These are phyloP conservation scores for Pachyrhynchus sulphureomaculatus DNA, from an alignment of 1,140 invertebrate species.

Conservation along the genomic window DNA sequence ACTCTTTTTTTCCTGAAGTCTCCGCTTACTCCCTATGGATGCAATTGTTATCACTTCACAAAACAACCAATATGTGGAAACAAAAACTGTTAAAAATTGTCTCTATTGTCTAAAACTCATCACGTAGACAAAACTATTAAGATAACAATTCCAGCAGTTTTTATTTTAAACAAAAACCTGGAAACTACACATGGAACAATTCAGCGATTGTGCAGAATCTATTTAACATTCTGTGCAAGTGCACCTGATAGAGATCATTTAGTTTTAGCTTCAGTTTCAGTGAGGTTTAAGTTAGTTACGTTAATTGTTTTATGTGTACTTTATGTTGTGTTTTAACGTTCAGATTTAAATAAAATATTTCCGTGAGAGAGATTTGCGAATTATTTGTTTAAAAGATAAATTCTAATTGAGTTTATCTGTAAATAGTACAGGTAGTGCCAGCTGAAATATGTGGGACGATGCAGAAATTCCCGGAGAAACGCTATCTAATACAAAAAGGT, in stretches of 20 bases:
- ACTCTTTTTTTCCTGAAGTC: no score
- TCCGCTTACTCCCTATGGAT: no score
- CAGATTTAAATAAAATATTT: no score
- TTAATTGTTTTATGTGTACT: conserved; percentile 7
- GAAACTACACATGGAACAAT: conserved; percentile 7
- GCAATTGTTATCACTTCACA: no score
- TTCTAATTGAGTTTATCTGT: no score
- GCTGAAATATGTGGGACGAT: no score
- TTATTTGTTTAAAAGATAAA: no score
- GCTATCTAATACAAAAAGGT: no score
- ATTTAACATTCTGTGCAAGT: conserved; percentile 7
- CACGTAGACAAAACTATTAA: neutral
- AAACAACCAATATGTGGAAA: neutral
- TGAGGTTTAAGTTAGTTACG: neutral
- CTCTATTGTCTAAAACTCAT: neutral
- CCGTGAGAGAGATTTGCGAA: no score
- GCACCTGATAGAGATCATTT: conserved; percentile 7
- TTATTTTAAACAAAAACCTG: neutral
- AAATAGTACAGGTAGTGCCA: no score
- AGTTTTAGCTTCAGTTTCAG: neutral
- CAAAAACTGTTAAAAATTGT: neutral
- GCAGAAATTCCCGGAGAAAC: no score
- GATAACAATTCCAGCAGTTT: neutral
- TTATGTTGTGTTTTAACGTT: no score
- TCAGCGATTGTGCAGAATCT: neutral